Evolutionary conservation across 2,888 invertebrate genomes (phyloP).

Genomic region (Volucella inanis): DNA sequence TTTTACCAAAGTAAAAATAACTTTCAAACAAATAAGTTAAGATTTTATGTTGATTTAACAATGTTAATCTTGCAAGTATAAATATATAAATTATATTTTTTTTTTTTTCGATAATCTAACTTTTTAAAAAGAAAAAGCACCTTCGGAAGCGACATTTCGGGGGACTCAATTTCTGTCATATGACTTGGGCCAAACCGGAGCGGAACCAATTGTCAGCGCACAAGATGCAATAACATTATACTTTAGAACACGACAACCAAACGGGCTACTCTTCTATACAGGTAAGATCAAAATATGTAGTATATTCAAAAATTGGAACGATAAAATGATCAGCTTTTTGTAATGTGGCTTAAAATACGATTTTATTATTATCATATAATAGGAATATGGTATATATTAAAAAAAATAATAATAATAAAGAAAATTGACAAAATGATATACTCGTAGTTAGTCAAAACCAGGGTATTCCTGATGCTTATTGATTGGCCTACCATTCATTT

Average conservation of each 20-base stretch:
- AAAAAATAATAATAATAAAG: too few relatives aligned
- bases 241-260: slow-evolving; percentile 95
- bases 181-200: slow-evolving; percentile 93
- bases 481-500: too few relatives aligned
- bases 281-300: slow-evolving; percentile 84
- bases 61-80: slow-evolving; percentile 22
- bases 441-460: too few relatives aligned
- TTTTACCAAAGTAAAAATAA: too few relatives aligned
- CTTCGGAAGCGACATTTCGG: slow-evolving; percentile 96
- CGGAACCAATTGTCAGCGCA: slow-evolving; percentile 94
- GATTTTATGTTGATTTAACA: slow-evolving; percentile 24
- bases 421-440: too few relatives aligned
- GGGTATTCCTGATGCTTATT: too few relatives aligned
- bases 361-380: too few relatives aligned
- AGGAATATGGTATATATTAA: too few relatives aligned
- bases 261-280: slow-evolving; percentile 96
- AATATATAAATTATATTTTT: slow-evolving; percentile 10
- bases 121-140: slow-evolving; percentile 90
- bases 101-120: slow-evolving; percentile 23
- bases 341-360: too few relatives aligned
- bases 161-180: slow-evolving; percentile 96
- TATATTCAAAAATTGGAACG: slow-evolving; percentile 76
- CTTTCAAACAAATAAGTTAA: too few relatives aligned
- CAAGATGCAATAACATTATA: slow-evolving; percentile 95
- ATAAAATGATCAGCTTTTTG: slow-evolving; percentile 1